Conservation (phyloP, 2,888 invertebrate genomes). For the Epinotia ramella region DNA sequence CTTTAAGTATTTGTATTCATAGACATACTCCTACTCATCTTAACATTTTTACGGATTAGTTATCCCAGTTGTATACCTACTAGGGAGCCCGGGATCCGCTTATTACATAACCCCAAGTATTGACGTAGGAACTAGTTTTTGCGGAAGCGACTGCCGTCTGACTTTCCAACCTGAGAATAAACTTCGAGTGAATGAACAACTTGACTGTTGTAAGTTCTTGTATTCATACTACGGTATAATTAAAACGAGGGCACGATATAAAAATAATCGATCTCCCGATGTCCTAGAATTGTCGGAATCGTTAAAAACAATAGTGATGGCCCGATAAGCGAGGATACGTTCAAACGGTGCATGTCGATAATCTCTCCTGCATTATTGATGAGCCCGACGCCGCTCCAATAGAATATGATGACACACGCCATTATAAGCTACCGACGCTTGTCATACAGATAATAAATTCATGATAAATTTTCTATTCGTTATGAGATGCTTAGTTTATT, state of each 20-base stretch:
- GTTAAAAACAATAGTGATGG: slow-evolving; percentile 79
- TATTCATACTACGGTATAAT: neutral
- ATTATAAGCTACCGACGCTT: slow-evolving; percentile 70
- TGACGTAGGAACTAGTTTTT: neutral
- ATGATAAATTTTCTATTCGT: slow-evolving; percentile 68
- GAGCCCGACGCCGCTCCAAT: slow-evolving; percentile 69
- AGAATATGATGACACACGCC: slow-evolving; percentile 81
- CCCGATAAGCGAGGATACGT: slow-evolving; percentile 74
- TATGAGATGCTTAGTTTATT: slow-evolving; percentile 68
- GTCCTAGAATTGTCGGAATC: slow-evolving; percentile 67
- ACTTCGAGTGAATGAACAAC: neutral
- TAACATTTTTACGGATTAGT: neutral
- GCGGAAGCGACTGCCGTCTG: neutral
- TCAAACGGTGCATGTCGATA: slow-evolving; percentile 80
- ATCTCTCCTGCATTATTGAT: slow-evolving; percentile 81
- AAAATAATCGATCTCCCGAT: slow-evolving; percentile 66
- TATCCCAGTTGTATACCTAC: no score
- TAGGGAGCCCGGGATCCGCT: no score
- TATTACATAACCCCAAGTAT: neutral
- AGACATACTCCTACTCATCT: neutral
- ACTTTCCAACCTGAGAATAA: neutral
- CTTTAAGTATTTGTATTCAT: neutral
- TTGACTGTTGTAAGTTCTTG: no score
- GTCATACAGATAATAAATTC: slow-evolving; percentile 72
- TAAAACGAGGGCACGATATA: slow-evolving; percentile 24